Evolutionary conservation across 2,888 invertebrate genomes (phyloP), one percentile per base, ranked within the genome.

Genomic region (Timema podura): DNA sequence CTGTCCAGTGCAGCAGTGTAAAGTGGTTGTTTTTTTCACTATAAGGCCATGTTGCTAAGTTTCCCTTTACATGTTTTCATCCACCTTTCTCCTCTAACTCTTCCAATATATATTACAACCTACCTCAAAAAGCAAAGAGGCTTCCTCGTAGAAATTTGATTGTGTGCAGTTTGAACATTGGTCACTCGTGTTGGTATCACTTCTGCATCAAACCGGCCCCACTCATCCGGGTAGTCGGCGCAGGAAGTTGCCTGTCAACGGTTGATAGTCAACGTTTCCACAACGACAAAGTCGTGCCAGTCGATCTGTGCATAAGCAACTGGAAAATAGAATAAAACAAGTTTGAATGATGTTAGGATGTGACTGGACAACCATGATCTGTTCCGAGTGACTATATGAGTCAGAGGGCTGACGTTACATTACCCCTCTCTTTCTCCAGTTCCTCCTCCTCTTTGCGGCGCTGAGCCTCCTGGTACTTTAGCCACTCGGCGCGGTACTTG

Each of bases 201-300:
- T 76, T 74, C 81, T 94, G 93, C 81, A 96, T 93, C 0, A 98
- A 83, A 66, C 70, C 98, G 85, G 2, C 3, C 98, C 98, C 0
- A 98, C 98, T 98, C 97, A 74, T 96, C 92, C 0, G 98, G 97
- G 96, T 98, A 0, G 98, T 98, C 0, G 98, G 98, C 5, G 98
- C 95, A 0, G 98, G 78, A 98, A 95, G 79, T 96, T 95, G 0
- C 96, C 96, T 11, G 91, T 90, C 82, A 94, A 95, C 0, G 95
- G 93, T 76, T 97, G 96, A 81, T 98, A 99, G 81, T 99, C 99
- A 0, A 99, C 98, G 98, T 98, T 83, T 99, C 99, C 0, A 99
- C 99, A 0, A 99, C 98, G 0, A 99, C 98, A 82, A 99, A 99
- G 82, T 99, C 98, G 80, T 99, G 99, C 99, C 99, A 99, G 80